Percentiles rank a stretch among this genome's conserved stretches.
Evolutionary conservation across 2,113 vertebrate species (phyloP).

Genomic region (Pterocles orientalis): DNA sequence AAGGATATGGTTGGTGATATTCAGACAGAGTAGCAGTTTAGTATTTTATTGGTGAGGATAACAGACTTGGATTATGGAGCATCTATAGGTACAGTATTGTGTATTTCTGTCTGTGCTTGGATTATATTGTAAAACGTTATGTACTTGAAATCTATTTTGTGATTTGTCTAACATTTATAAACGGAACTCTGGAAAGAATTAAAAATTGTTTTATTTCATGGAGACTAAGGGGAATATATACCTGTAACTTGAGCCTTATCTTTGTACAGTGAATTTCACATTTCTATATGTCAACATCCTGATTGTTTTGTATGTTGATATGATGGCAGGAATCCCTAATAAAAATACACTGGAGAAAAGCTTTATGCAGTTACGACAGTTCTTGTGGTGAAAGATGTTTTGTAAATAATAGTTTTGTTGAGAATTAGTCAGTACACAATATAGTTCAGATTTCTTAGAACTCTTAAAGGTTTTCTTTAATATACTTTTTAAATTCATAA

Average conservation of each 20-base stretch:
- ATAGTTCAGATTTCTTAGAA: neutral
- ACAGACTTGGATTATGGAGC: conserved; percentile 59
- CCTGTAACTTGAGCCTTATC: conserved; percentile 93
- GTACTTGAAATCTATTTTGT: conserved; percentile 81
- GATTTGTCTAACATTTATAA: conserved; percentile 84
- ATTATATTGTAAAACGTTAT: conserved; percentile 76
- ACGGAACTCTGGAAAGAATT: conserved; percentile 87
- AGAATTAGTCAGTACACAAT: neutral
- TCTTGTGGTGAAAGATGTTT: conserved; percentile 38
- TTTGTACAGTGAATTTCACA: conserved; percentile 95
- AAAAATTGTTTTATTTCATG: conserved; percentile 74
- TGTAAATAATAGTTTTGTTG: neutral
- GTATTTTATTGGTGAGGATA: conserved; percentile 51
- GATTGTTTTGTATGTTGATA: conserved; percentile 98
- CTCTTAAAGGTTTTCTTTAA: neutral
- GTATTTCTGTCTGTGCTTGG: conserved; percentile 80
- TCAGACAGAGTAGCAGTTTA: neutral
- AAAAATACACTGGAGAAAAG: conserved; percentile 77
- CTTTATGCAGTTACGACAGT: conserved; percentile 28
- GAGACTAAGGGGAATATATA: conserved; percentile 73
- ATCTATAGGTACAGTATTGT: conserved; percentile 79
- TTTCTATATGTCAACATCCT: conserved; percentile 94
- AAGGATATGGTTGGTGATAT: neutral
- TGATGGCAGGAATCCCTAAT: conserved; percentile 91
- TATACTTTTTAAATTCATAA: neutral